Conservation (phyloP, 1,140 invertebrate genomes). For the Aphelinus atriplicis region DNA sequence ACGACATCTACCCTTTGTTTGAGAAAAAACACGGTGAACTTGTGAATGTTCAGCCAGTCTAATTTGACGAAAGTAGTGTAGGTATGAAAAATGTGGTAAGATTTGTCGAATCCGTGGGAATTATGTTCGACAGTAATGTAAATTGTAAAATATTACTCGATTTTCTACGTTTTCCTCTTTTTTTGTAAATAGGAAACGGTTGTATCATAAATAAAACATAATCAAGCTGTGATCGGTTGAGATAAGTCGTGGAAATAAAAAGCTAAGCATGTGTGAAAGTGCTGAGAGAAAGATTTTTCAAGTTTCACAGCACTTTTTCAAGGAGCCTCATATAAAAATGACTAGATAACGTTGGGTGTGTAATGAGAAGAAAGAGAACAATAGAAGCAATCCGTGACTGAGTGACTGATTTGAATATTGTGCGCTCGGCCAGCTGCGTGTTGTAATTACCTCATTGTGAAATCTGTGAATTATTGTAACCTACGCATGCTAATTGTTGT, state of each 20-base stretch:
- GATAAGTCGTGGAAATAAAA: conserved; percentile 10
- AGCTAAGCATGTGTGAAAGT: background rate
- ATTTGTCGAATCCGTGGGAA: too few relatives aligned
- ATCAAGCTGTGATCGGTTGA: conserved; percentile 58
- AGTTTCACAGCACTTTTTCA: background rate
- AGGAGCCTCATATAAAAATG: too few relatives aligned
- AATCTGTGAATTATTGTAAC: conserved; percentile 52
- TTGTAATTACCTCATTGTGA: conserved; percentile 50
- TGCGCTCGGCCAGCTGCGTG: conserved; percentile 36
- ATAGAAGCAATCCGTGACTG: too few relatives aligned
- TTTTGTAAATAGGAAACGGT: conserved; percentile 16
- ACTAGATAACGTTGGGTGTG: too few relatives aligned
- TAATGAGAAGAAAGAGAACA: too few relatives aligned
- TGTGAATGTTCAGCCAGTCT: too few relatives aligned
- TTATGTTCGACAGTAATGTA: too few relatives aligned
- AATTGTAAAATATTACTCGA: too few relatives aligned
- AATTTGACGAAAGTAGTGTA: too few relatives aligned
- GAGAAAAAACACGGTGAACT: too few relatives aligned
- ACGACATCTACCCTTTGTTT: too few relatives aligned
- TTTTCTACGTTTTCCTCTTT: background rate
- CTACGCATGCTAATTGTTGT: conserved; percentile 61
- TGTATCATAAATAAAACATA: conserved; percentile 49
- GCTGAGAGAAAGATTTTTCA: conserved; percentile 3
- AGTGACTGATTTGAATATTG: conserved; percentile 14
- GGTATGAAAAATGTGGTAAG: too few relatives aligned